phyloP scores from a whole-genome alignment of 2,888 invertebrate species.

The Leistus spinibarbis region DNA sequence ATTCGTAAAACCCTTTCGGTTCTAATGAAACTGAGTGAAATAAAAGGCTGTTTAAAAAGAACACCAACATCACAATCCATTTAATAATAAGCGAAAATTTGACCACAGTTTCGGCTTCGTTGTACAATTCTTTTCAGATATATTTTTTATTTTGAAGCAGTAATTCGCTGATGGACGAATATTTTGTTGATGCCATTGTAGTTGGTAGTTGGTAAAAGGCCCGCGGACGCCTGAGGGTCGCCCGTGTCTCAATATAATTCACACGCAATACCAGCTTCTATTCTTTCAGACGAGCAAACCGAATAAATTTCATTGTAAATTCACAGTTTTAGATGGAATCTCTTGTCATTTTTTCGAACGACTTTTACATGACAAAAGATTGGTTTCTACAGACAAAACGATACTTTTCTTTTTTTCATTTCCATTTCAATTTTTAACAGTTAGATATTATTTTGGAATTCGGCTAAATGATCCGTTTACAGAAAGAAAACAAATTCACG shows the following conservation, averaged over 20 bases:
- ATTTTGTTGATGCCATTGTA: not conserved
- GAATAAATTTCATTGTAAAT: not conserved
- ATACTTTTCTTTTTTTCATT: not conserved
- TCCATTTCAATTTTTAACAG: not conserved
- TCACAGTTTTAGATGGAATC: not conserved
- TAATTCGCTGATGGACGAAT: not conserved
- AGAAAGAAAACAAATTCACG: too few relatives aligned
- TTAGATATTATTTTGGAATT: not conserved
- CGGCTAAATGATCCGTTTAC: too few relatives aligned
- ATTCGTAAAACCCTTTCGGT: not conserved
- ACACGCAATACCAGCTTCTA: not conserved
- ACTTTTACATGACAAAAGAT: not conserved
- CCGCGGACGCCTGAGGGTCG: not conserved
- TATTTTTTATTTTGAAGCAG: not conserved
- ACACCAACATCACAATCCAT: not conserved
- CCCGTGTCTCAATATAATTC: not conserved
- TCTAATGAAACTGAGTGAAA: not conserved
- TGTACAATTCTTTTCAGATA: not conserved
- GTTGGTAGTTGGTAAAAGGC: not conserved
- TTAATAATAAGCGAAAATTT: slow-evolving; percentile 4
- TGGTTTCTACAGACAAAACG: not conserved
- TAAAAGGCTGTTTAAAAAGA: not conserved
- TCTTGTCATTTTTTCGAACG: not conserved
- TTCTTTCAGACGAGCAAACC: not conserved
- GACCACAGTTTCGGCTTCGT: not conserved